Base-by-base conservation (phyloP, 2,888 invertebrate species). In the Sycophila texana region DNA sequence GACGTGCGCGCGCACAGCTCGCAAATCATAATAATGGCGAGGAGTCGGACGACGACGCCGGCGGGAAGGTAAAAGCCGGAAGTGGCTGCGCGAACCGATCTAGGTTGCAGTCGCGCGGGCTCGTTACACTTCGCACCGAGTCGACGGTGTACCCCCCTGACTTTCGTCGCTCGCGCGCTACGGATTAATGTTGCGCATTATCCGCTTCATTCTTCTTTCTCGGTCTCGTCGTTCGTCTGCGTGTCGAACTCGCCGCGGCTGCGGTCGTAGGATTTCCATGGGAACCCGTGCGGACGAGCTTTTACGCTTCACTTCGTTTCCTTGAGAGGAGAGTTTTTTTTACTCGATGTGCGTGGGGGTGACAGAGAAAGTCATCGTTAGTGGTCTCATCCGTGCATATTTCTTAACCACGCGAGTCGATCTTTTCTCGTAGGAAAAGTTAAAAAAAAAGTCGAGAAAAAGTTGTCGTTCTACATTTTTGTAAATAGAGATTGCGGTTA, bases 11-110 rank as follows among this genome's bases (percentile, higher is more conserved):
- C 65, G 22, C 39, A 7, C 39, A 10, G 39, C 39, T 66, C 49
- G 58, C 57, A 20, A 65, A 77, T 71, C 76, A 77, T 71, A 26
- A 22, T 3, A 22, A 22, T 4, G 60, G 60, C 20, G 5, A 14
- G 5, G 10, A 10, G 39, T 26, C 26, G 26, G 26, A 26, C 26
- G 26, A 1, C 26, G 26, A 26, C 26, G 26, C 26, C 26, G 26
- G n/a, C 10, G 22, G 49, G 58, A 67, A 67, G 22, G 80, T 57
- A 77, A 77, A 80, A 80, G 76, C 80, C 80, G 76, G 76, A 80
- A 80, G 61, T 74, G 47, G 47, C 30, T 16, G 13, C 22, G 16
- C 66, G 18, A 4, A 49, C 22, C 70, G 63, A 80, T 77, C 53
- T 80, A 70, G 80, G 80, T 74, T 80, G 76, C 68, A 68, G 68